Conservation (phyloP, 2,113 vertebrate species). For the Willisornis vidua region DNA sequence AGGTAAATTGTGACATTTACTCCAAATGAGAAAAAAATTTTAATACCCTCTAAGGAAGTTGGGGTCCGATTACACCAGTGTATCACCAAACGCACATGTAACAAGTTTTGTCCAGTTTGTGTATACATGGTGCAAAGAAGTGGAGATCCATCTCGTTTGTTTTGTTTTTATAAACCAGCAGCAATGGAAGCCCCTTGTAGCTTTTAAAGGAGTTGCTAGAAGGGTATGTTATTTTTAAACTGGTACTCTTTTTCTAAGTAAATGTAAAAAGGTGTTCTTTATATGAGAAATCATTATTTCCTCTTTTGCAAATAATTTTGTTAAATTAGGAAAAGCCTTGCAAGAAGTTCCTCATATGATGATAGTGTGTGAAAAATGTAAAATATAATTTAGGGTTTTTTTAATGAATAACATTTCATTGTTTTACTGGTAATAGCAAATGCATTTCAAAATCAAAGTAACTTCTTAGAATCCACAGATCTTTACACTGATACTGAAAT, state of each 20-base stretch:
- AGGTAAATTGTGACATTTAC: not conserved
- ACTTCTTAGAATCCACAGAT: conserved; percentile 50
- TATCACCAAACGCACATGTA: not conserved
- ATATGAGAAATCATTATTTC: conserved; percentile 7
- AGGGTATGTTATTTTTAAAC: not conserved
- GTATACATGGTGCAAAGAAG: not conserved
- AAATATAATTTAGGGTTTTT: not conserved
- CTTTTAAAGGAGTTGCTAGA: conserved; percentile 12
- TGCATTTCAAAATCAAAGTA: conserved; percentile 56
- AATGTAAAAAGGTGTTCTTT: not conserved
- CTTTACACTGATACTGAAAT: conserved; percentile 57
- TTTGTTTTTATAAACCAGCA: conserved; percentile 16
- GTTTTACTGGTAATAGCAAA: conserved; percentile 49
- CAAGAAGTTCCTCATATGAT: not conserved
- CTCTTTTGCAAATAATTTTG: conserved; percentile 26
- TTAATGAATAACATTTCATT: conserved; percentile 27
- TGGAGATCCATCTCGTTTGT: not conserved
- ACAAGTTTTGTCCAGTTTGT: not conserved
- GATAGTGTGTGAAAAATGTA: conserved; percentile 35
- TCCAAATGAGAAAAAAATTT: not conserved
- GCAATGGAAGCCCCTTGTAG: not conserved
- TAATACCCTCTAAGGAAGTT: not conserved
- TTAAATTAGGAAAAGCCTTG: conserved; percentile 29
- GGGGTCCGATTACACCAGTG: not conserved
- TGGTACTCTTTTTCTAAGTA: not conserved